phyloP scores from a whole-genome alignment of 1,140 invertebrate species.

The Colletes latitarsis region DNA sequence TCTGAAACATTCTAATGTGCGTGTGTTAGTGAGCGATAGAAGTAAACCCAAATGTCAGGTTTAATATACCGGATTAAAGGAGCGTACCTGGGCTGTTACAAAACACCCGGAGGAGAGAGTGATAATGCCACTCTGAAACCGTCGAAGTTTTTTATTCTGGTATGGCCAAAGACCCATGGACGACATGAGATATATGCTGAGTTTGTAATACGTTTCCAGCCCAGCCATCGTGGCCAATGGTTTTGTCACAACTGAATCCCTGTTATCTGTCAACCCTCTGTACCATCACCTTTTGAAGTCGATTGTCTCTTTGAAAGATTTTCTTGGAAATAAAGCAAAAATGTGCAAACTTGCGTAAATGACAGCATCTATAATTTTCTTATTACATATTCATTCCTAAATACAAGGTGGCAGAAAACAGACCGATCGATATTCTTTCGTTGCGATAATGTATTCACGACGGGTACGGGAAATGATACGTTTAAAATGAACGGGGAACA shows the following conservation, averaged over 20 bases:
- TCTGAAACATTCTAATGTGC: too few relatives aligned
- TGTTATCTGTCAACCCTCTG: too few relatives aligned
- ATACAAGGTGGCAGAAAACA: too few relatives aligned
- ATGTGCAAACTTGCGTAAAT: not conserved
- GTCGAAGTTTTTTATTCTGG: not conserved
- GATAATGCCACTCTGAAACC: not conserved
- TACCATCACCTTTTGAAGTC: too few relatives aligned
- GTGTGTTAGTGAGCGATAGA: too few relatives aligned
- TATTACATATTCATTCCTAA: not conserved
- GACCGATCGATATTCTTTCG: not conserved
- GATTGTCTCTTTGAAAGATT: not conserved
- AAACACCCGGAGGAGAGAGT: not conserved
- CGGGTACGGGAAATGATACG: not conserved
- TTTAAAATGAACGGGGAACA: not conserved
- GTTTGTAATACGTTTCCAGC: not conserved
- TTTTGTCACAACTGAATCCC: not conserved
- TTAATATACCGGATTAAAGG: too few relatives aligned
- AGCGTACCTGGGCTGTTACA: not conserved
- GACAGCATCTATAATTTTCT: not conserved
- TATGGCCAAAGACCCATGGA: constrained; percentile 17
- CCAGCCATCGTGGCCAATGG: not conserved
- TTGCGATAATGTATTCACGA: too few relatives aligned
- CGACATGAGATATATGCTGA: not conserved
- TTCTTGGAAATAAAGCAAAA: not conserved
- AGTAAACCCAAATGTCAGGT: too few relatives aligned